These are phyloP conservation scores for Lutjanus campechanus DNA, from an alignment of 2,797 vertebrate species.

Conservation along the genomic window DNA sequence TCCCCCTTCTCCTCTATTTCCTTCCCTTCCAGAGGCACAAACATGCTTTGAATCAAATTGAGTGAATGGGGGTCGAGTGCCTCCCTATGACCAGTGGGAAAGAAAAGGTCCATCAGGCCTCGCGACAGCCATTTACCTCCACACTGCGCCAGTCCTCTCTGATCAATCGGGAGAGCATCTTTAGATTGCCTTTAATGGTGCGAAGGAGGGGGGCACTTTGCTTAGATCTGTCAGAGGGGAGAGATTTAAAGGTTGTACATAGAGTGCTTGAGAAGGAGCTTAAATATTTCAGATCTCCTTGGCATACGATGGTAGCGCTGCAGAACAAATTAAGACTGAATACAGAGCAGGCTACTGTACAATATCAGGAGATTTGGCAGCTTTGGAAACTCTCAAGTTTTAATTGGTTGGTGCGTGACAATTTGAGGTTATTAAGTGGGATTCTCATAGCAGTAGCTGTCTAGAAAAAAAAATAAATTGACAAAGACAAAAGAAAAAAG, in stretches of 20 bases:
- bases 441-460: conserved; percentile 33
- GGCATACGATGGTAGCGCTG: conserved; percentile 53
- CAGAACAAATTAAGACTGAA: conserved; percentile 68
- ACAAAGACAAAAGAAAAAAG: conserved; percentile 13
- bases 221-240: conserved; percentile 61
- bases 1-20: conserved; percentile 43
- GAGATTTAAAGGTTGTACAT: conserved; percentile 69
- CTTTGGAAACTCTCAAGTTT: conserved; percentile 50
- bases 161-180: conserved; percentile 77
- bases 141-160: conserved; percentile 55
- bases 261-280: conserved; percentile 66
- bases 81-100: conserved; percentile 65
- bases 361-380: conserved; percentile 56
- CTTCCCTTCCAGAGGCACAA: conserved; percentile 59
- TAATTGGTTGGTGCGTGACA: conserved; percentile 62
- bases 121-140: conserved; percentile 78
- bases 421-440: conserved; percentile 51
- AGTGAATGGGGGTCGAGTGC: conserved; percentile 62
- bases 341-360: conserved; percentile 44
- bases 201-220: conserved; percentile 52
- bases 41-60: conserved; percentile 69
- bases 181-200: conserved; percentile 80
- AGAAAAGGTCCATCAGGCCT: conserved; percentile 70
- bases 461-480: conserved; percentile 1
- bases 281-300: conserved; percentile 66